Conservation (phyloP, 2,113 vertebrate genomes). For the Phaethon lepturus region DNA sequence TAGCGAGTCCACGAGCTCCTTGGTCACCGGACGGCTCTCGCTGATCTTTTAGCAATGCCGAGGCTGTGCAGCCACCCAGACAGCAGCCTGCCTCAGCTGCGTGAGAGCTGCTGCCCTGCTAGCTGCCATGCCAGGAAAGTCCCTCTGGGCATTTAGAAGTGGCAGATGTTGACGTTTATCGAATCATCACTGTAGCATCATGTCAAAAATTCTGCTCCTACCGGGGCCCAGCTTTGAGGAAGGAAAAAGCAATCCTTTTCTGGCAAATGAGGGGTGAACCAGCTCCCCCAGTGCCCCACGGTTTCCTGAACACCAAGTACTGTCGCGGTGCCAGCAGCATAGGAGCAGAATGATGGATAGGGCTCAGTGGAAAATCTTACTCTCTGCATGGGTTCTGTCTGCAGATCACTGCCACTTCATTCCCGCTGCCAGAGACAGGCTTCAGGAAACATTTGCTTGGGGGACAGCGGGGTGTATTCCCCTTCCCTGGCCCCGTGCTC, state of each 20-base stretch:
- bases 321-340: background rate
- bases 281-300: background rate
- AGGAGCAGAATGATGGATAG: background rate
- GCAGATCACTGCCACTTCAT: background rate
- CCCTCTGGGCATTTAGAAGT: background rate
- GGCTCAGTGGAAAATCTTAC: constrained; percentile 24
- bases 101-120: background rate
- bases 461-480: background rate
- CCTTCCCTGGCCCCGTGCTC: background rate
- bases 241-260: background rate
- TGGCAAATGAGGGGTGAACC: background rate
- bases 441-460: background rate
- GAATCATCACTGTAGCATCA: background rate
- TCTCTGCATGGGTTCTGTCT: background rate
- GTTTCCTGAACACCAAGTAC: background rate
- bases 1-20: background rate
- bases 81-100: background rate
- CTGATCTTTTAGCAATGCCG: constrained; percentile 23
- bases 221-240: background rate
- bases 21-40: background rate
- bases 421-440: background rate
- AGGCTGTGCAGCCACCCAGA: background rate
- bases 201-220: background rate
- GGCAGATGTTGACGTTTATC: background rate
- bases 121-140: background rate